Percentiles rank a stretch among this genome's conserved stretches.
Evolutionary conservation across 2,888 invertebrate species (phyloP).

Genomic region (Crossocerus cetratus): DNA sequence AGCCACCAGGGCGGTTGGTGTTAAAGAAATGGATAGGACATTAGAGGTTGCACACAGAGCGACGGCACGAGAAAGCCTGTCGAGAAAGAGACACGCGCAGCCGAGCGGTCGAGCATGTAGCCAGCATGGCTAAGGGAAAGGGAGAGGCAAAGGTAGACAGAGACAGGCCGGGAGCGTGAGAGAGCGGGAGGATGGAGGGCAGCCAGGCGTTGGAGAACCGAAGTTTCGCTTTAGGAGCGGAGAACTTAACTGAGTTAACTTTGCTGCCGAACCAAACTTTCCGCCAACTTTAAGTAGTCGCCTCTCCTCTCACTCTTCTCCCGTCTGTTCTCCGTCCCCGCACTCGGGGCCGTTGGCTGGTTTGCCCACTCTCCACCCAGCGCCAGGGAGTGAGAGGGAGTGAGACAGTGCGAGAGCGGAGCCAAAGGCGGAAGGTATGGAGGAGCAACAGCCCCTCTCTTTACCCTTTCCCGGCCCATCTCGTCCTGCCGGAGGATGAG

Average conservation of each 20-base stretch:
- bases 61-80: background rate
- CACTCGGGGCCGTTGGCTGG: conserved; percentile 49
- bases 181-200: conserved; percentile 34
- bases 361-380: conserved; percentile 21
- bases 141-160: conserved; percentile 26
- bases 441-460: conserved; percentile 50
- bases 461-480: conserved; percentile 38
- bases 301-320: conserved; percentile 57
- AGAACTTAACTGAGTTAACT: conserved; percentile 77
- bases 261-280: conserved; percentile 76
- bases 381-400: background rate
- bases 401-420: conserved; percentile 28
- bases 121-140: conserved; percentile 14
- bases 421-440: conserved; percentile 51
- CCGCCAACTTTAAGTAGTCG: conserved; percentile 76
- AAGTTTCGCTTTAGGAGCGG: conserved; percentile 74
- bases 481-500: conserved; percentile 47
- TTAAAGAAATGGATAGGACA: conserved; percentile 17
- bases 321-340: conserved; percentile 16
- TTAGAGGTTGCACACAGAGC: conserved; percentile 15
- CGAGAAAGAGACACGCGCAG: background rate
- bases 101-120: background rate
- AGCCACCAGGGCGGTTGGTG: background rate
- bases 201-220: conserved; percentile 65
- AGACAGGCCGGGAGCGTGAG: conserved; percentile 14